phyloP scores from a whole-genome alignment of 2,888 invertebrate species.

The Clunio marinus region DNA sequence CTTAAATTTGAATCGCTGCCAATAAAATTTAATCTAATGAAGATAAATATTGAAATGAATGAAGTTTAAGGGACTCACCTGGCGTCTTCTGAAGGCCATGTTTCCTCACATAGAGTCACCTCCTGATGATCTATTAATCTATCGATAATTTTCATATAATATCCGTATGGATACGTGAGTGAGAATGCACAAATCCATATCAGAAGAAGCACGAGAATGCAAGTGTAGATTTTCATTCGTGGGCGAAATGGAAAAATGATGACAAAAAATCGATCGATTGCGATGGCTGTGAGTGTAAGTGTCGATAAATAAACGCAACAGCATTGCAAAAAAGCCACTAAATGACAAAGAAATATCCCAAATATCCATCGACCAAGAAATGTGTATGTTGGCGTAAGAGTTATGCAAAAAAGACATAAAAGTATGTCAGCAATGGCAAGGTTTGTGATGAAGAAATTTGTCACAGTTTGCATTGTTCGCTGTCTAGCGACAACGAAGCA shows the following conservation, averaged over 20 bases:
- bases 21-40: no score
- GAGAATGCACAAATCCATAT: conserved; percentile 88
- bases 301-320: conserved; percentile 97
- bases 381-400: conserved; percentile 93
- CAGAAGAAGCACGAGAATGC: conserved; percentile 75
- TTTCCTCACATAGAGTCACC: conserved; percentile 71
- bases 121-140: conserved; percentile 47
- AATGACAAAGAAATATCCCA: conserved; percentile 83
- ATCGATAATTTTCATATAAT: conserved; percentile 63
- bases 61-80: no score
- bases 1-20: no score
- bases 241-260: conserved; percentile 94
- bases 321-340: conserved; percentile 90
- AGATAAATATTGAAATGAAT: no score
- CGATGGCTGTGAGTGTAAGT: conserved; percentile 92
- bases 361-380: conserved; percentile 92
- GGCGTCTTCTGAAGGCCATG: conserved; percentile 83
- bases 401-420: conserved; percentile 88
- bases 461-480: conserved; percentile 95
- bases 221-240: conserved; percentile 83
- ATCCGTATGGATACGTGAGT: conserved; percentile 85
- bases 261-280: conserved; percentile 94
- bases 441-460: conserved; percentile 95
- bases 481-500: conserved; percentile 91
- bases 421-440: conserved; percentile 92